A percentile compares a stretch with the other conserved stretches of the same genome.
Evolutionary conservation across 1,140 invertebrate genomes (phyloP).

Genomic region (Arion vulgaris): DNA sequence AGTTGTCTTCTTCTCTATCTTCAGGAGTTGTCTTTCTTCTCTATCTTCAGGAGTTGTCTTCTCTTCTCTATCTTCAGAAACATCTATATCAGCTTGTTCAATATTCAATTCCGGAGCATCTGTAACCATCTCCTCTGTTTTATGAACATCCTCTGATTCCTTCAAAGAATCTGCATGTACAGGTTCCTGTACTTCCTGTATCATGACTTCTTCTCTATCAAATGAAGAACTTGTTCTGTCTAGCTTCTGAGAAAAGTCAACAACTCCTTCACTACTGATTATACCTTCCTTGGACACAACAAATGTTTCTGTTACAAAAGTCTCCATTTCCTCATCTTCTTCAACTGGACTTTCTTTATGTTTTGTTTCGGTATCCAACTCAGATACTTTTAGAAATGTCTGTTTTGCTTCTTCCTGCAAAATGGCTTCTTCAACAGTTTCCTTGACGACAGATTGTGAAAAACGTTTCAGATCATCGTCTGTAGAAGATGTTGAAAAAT

Average conservation of each 20-base stretch:
- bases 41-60: neutral
- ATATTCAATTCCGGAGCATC: neutral
- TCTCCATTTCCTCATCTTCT: neutral
- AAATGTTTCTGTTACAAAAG: neutral
- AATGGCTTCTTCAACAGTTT: conserved; percentile 15
- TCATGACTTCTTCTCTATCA: neutral
- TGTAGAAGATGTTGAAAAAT: neutral
- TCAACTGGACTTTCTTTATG: neutral
- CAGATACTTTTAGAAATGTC: neutral
- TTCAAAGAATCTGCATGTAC: neutral
- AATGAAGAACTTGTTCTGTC: neutral
- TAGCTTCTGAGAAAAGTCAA: neutral
- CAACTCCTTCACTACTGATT: neutral
- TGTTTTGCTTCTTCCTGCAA: neutral
- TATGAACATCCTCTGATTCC: neutral
- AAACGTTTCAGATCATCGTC: neutral
- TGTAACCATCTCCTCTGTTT: neutral
- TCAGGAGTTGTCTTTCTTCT: neutral
- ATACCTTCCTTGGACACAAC: neutral
- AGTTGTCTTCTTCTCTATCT: neutral
- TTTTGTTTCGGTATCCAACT: neutral
- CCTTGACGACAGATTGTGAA: neutral
- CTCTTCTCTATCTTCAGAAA: neutral
- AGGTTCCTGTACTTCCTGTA: neutral
- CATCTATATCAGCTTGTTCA: neutral